Percentiles rank a stretch among this genome's conserved stretches.
Conservation (phyloP, 1,140 invertebrate genomes). For the Drosophila prosaltans region DNA sequence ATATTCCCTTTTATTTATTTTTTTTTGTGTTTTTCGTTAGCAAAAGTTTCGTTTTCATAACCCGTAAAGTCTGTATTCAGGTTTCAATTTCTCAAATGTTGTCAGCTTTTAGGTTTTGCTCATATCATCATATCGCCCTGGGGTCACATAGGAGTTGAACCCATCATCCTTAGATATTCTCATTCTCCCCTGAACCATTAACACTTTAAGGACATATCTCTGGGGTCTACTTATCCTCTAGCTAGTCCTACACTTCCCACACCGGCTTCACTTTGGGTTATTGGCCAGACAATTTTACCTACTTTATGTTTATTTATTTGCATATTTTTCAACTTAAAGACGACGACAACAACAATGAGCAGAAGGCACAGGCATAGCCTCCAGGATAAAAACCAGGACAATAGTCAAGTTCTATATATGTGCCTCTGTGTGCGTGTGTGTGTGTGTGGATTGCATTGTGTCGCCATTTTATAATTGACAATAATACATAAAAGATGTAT, state of each 20-base stretch:
- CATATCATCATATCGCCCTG: slow-evolving; percentile 45
- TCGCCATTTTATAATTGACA: slow-evolving; percentile 75
- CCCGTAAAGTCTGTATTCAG: background rate
- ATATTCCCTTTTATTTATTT: background rate
- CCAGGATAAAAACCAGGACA: slow-evolving; percentile 43
- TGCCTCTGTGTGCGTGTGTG: slow-evolving; percentile 18
- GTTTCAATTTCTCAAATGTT: slow-evolving; percentile 7
- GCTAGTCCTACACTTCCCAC: background rate
- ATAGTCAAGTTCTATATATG: slow-evolving; percentile 47
- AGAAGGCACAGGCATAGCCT: background rate
- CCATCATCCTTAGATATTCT: slow-evolving; percentile 14
- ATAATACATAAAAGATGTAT: slow-evolving; percentile 77
- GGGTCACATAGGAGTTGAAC: slow-evolving; percentile 55
- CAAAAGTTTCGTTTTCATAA: slow-evolving; percentile 5
- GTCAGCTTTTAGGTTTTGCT: slow-evolving; percentile 6
- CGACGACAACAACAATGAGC: slow-evolving; percentile 56
- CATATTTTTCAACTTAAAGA: slow-evolving; percentile 81
- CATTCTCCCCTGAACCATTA: slow-evolving; percentile 51
- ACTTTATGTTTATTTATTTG: slow-evolving; percentile 80
- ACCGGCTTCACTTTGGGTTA: slow-evolving; percentile 46
- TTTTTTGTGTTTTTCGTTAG: background rate
- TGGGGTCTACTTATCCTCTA: slow-evolving; percentile 63
- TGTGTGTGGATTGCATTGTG: slow-evolving; percentile 52
- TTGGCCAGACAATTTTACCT: slow-evolving; percentile 81
- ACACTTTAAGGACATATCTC: slow-evolving; percentile 57